Conservation (phyloP, 1,140 invertebrate species). For the Euschistus heros region DNA sequence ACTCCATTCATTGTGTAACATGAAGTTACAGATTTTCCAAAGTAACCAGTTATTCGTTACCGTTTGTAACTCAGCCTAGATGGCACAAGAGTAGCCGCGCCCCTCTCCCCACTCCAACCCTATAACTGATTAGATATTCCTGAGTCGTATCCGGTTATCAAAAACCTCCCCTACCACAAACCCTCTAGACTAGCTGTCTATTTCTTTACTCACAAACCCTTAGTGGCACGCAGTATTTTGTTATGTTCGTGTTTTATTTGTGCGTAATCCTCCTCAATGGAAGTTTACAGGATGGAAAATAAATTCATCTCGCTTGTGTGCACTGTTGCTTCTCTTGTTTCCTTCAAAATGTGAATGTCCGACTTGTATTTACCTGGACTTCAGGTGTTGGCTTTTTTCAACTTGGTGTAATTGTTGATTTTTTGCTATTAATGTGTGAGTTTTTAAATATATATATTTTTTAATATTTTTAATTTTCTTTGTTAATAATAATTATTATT, state of each 20-base stretch:
- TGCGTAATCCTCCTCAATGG: neutral
- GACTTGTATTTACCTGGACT: neutral
- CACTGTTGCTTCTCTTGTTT: neutral
- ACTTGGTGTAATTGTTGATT: neutral
- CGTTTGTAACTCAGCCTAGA: no score
- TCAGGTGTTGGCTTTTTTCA: neutral
- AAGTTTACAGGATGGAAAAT: neutral
- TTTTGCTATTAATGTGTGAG: constrained; percentile 1
- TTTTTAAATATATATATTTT: neutral
- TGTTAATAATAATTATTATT: neutral
- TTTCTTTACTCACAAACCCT: neutral
- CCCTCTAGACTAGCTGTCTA: neutral
- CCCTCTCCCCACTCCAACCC: neutral
- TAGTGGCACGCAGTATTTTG: neutral
- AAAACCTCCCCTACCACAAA: constrained; percentile 4
- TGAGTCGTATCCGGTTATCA: constrained; percentile 10
- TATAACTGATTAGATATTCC: constrained; percentile 9
- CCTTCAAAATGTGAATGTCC: neutral
- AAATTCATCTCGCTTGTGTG: neutral
- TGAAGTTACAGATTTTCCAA: no score
- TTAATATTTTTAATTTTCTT: neutral
- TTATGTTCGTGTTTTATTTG: neutral
- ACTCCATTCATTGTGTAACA: no score
- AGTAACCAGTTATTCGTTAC: no score
- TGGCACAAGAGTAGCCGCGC: neutral